Conservation (phyloP, 2,888 invertebrate species). For the Mesochorus sp. region DNA sequence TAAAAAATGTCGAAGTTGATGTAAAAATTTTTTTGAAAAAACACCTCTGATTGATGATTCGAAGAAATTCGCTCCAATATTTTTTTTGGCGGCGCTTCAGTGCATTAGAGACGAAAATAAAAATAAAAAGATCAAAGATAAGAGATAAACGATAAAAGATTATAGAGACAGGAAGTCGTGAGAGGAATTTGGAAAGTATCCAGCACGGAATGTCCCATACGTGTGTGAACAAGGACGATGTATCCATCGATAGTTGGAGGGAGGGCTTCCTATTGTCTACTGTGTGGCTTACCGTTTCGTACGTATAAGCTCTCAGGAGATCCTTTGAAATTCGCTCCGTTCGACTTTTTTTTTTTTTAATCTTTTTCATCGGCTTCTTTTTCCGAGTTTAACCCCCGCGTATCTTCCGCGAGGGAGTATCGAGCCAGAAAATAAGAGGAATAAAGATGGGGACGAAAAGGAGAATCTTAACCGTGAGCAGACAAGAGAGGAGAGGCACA, state of each 20-base stretch:
- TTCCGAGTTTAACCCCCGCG: slow-evolving; percentile 21
- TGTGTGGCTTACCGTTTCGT: slow-evolving; percentile 60
- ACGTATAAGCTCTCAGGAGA: slow-evolving; percentile 13
- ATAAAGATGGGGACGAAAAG: neutral
- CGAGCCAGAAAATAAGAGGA: slow-evolving; percentile 24
- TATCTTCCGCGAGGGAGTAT: slow-evolving; percentile 11
- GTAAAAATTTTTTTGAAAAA: no score
- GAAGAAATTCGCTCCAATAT: no score
- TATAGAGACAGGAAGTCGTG: no score
- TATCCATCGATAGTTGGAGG: neutral
- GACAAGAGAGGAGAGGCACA: slow-evolving; percentile 31
- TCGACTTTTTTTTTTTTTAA: slow-evolving; percentile 16
- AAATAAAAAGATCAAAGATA: no score
- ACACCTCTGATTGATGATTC: no score
- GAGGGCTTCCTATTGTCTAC: slow-evolving; percentile 65
- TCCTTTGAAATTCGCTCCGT: neutral
- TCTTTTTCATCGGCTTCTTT: slow-evolving; percentile 18
- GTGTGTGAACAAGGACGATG: neutral
- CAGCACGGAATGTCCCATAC: slow-evolving; percentile 11
- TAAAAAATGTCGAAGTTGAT: no score
- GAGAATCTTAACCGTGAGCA: slow-evolving; percentile 33
- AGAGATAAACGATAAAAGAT: no score
- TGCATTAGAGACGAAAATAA: no score
- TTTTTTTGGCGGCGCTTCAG: no score
- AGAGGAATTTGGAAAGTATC: neutral